Evolutionary conservation across 2,888 invertebrate species (phyloP).

Genomic region (Melitaea athalia): DNA sequence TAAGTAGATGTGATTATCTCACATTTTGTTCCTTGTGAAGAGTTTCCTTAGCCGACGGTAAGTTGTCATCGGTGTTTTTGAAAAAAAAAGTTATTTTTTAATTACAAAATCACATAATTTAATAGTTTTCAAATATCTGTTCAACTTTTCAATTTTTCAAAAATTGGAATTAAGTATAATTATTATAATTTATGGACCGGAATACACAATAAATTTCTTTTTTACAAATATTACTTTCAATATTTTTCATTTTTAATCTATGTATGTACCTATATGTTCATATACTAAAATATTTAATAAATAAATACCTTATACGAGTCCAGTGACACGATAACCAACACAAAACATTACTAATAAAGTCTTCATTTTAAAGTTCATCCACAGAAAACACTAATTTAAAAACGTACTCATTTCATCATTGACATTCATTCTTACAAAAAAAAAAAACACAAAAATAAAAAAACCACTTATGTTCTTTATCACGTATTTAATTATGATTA

Average conservation of each 20-base stretch:
- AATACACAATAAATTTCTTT: no score
- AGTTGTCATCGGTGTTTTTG: no score
- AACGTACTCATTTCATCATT: slow-evolving; percentile 24
- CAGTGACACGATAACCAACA: slow-evolving; percentile 43
- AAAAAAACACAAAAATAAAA: background rate
- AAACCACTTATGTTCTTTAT: slow-evolving; percentile 3
- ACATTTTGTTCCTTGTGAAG: no score
- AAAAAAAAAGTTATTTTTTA: no score
- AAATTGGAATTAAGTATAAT: no score
- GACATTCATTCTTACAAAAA: background rate
- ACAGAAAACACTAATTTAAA: slow-evolving; percentile 18
- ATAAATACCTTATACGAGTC: slow-evolving; percentile 65
- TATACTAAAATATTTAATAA: background rate
- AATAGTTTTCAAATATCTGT: no score
- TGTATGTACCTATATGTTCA: background rate
- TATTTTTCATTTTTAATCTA: background rate
- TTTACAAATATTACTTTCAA: background rate
- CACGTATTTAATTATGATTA: background rate
- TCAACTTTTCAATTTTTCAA: no score
- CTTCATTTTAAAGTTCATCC: slow-evolving; percentile 20
- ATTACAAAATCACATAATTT: no score
- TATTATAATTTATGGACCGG: no score
- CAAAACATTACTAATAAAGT: slow-evolving; percentile 16
- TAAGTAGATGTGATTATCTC: no score
- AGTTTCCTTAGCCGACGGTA: no score